Evolutionary conservation across 2,888 invertebrate species (phyloP), one percentile per base, ranked within the genome.

Genomic region (Macropis europaea): DNA sequence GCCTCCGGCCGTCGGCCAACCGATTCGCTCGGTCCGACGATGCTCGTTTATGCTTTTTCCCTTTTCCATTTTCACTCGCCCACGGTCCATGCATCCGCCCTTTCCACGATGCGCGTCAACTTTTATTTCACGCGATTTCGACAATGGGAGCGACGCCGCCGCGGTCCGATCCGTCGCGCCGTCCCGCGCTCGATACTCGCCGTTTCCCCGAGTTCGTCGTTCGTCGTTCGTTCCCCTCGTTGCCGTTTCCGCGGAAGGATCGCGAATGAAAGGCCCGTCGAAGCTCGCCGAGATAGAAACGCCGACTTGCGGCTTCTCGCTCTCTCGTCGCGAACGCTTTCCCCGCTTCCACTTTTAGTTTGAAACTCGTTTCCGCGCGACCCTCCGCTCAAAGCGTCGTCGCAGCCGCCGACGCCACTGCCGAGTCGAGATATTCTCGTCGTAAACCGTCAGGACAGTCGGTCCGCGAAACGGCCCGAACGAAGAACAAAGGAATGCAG

Each of bases 401-500:
- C 48, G 22, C 48, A 24, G 32, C 13, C 38, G 22, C n/a, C n/a
- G n/a, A n/a, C n/a, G 22, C 17, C 48, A 17, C 48, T 26, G 32
- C 13, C 38, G 22, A n/a, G 42, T 15, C 42, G 52, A 53, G 48
- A 66, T 63, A 63, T 40, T 19, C 56, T 11, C 30, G 15, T 47
- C 32, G 70, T 52, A 38, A 53, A 71, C 52, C 19, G 50, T 34
- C 9, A 47, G 48, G 53, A 53, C 60, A 57, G 68, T 72, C 57
- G 36, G 61, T 38, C 40, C 40, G 56, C 40, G 38, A 15, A 32
- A 53, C 47, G 50, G 60, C 72, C 69, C 67, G 62, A 63, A 70
- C 62, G 61, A 75, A 77, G 78, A 73, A 83, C 84, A 86, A 84
- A 86, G 86, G 84, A 84, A 87, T 86, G 86, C 76, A 87, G 84